phyloP scores from a whole-genome alignment of 2,888 invertebrate species.

The Apodemia zela region DNA sequence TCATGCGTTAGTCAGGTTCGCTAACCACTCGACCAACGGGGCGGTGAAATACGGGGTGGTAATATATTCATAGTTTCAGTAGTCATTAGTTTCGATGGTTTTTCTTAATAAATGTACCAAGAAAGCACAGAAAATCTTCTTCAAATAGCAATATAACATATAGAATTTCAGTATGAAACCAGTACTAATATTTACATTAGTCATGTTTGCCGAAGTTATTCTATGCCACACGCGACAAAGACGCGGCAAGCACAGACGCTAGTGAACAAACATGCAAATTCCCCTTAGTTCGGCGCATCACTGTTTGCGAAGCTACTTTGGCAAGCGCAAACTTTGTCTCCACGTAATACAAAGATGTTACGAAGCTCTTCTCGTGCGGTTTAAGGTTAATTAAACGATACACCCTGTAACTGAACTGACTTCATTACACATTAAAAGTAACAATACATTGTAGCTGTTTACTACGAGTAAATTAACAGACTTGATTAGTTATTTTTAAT shows the following conservation, averaged over 20 bases:
- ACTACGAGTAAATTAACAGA: constrained; percentile 10
- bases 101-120: too few relatives aligned
- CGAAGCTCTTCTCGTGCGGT: constrained; percentile 41
- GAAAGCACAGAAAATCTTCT: not conserved
- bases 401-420: constrained; percentile 14
- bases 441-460: constrained; percentile 16
- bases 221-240: constrained; percentile 21
- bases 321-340: constrained; percentile 54
- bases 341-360: constrained; percentile 51
- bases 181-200: constrained; percentile 20
- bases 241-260: constrained; percentile 24
- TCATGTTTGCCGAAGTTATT: constrained; percentile 26
- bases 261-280: constrained; percentile 58
- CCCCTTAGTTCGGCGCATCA: constrained; percentile 51
- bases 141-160: not conserved
- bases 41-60: too few relatives aligned
- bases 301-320: constrained; percentile 53
- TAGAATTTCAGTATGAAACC: constrained; percentile 8
- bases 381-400: constrained; percentile 51
- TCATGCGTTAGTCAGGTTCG: too few relatives aligned
- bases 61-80: too few relatives aligned
- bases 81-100: too few relatives aligned
- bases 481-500: too few relatives aligned
- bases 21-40: too few relatives aligned
- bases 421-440: constrained; percentile 16